Percentiles rank a stretch among this genome's conserved stretches.
These are phyloP conservation scores for Phyllostomus discolor DNA, from an alignment of 2,113 vertebrate genomes.

Conservation along the genomic window DNA sequence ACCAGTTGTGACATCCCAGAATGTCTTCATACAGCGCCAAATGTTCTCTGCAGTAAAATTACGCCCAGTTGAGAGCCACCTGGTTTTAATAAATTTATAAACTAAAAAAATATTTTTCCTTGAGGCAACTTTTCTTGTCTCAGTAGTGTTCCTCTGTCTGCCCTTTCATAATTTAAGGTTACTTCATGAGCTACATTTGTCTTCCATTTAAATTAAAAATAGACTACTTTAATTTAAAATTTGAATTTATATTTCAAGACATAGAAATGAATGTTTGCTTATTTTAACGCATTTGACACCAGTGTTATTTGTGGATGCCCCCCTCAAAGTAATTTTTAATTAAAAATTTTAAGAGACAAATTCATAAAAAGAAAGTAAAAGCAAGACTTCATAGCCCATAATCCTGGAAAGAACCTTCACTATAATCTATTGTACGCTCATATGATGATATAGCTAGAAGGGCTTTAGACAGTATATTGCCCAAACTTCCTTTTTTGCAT, in stretches of 20 bases:
- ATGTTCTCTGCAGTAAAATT: background rate
- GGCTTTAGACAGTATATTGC: background rate
- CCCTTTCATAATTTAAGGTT: background rate
- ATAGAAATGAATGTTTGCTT: background rate
- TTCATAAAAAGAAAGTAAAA: constrained; percentile 23
- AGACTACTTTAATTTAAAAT: background rate
- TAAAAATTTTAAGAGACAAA: background rate
- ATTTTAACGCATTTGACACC: background rate
- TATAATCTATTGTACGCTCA: background rate
- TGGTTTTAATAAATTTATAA: constrained; percentile 2
- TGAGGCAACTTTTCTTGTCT: background rate
- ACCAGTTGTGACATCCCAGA: background rate
- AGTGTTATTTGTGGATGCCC: background rate
- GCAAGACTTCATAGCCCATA: background rate
- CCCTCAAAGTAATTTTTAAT: background rate
- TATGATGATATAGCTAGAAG: background rate
- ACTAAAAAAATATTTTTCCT: background rate
- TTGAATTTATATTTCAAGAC: background rate
- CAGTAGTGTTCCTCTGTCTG: background rate
- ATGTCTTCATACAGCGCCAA: background rate
- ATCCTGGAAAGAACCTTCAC: background rate
- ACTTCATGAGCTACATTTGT: background rate
- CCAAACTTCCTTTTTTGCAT: background rate
- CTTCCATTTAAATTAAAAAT: background rate
- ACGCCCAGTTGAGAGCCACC: background rate